phyloP scores from a whole-genome alignment of 2,888 invertebrate genomes.

The Polia nebulosa region DNA sequence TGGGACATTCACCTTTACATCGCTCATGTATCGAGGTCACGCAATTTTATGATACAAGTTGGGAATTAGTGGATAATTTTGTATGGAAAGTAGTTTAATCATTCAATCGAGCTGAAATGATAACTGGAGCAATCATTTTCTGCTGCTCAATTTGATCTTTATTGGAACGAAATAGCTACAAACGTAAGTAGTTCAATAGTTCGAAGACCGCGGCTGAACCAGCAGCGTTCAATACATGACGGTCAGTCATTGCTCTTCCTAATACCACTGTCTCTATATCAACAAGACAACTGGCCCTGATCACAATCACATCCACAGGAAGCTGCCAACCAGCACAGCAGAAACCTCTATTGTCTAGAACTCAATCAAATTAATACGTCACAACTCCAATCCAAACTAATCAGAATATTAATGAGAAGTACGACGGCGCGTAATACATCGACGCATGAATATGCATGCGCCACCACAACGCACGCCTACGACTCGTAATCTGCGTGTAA shows the following conservation, averaged over 20 bases:
- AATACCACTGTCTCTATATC: too few relatives aligned
- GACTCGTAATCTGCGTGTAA: slow-evolving; percentile 71
- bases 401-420: slow-evolving; percentile 74
- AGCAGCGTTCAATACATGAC: neutral
- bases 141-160: neutral
- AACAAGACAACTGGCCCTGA: too few relatives aligned
- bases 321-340: neutral
- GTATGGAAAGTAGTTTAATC: neutral
- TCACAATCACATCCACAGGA: neutral
- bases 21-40: slow-evolving; percentile 8
- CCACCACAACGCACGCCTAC: slow-evolving; percentile 56
- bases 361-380: slow-evolving; percentile 56
- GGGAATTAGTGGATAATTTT: slow-evolving; percentile 10
- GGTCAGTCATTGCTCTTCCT: too few relatives aligned
- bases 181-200: neutral
- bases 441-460: slow-evolving; percentile 76
- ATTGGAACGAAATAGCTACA: neutral
- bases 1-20: slow-evolving; percentile 34
- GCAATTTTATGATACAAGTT: neutral
- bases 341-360: slow-evolving; percentile 42
- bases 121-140: neutral
- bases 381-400: slow-evolving; percentile 67
- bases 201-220: neutral
- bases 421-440: slow-evolving; percentile 72
- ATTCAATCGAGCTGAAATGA: slow-evolving; percentile 1